Evolutionary conservation across 2,113 vertebrate genomes (phyloP).

Genomic region (Ictalurus punctatus): DNA sequence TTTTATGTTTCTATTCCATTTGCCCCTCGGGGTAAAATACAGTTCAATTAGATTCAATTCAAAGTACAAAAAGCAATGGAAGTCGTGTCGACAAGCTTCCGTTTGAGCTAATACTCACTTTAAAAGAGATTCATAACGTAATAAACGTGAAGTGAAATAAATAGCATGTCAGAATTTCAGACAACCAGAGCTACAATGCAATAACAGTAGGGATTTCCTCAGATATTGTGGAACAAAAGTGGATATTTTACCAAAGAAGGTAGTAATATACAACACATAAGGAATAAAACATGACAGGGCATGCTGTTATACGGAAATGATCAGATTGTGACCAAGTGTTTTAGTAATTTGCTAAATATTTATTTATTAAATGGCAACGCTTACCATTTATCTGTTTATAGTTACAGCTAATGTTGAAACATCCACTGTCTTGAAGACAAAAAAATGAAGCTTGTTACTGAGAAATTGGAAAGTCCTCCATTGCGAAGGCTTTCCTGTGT

Average conservation of each 20-base stretch:
- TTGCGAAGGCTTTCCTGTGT: not conserved
- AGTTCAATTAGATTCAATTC: not conserved
- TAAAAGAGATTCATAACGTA: not conserved
- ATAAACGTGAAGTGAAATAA: conserved; percentile 1
- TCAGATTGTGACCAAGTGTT: not conserved
- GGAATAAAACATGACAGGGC: not conserved
- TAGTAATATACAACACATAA: not conserved
- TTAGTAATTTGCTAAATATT: not conserved
- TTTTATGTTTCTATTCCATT: conserved; percentile 1
- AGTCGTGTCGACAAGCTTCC: not conserved
- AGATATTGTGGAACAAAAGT: not conserved
- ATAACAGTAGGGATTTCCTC: not conserved
- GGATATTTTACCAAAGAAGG: not conserved
- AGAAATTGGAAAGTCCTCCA: not conserved
- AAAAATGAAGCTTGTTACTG: not conserved
- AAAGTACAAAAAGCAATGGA: conserved; percentile 6
- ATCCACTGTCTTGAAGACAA: not conserved
- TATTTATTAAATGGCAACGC: not conserved
- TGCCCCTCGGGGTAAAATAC: not conserved
- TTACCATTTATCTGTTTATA: not conserved
- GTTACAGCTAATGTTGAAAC: not conserved
- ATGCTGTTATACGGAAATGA: not conserved
- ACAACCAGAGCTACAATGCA: not conserved
- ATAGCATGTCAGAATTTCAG: not conserved
- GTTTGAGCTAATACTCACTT: not conserved